phyloP scores from a whole-genome alignment of 2,888 invertebrate species.

The Tridacna gigas region DNA sequence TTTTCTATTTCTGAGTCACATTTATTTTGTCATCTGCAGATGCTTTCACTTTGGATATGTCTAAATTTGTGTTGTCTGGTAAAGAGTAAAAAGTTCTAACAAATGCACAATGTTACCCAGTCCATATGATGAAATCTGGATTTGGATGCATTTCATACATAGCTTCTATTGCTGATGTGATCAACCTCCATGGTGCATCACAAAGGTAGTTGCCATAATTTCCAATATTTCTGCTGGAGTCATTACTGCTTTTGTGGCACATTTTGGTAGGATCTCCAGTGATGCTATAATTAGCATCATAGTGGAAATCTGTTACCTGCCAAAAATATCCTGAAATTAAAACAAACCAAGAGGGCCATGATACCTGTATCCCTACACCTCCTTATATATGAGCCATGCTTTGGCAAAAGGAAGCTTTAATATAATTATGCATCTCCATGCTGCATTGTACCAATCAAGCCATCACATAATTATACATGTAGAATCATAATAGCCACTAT shows the following conservation, averaged over 20 bases:
- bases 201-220: constrained; percentile 92
- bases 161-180: constrained; percentile 93
- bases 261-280: constrained; percentile 90
- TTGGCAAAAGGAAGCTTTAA: too few species aligned
- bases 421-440: too few species aligned
- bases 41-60: too few species aligned
- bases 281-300: constrained; percentile 92
- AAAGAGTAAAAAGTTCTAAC: constrained; percentile 23
- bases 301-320: constrained; percentile 97
- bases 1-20: too few species aligned
- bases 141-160: constrained; percentile 94
- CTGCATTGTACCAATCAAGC: too few species aligned
- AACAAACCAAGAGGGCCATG: background rate
- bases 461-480: too few species aligned
- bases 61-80: too few species aligned
- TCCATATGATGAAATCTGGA: constrained; percentile 97
- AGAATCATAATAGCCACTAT: too few species aligned
- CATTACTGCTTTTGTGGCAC: constrained; percentile 72
- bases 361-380: background rate
- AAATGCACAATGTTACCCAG: constrained; percentile 89
- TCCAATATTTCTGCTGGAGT: constrained; percentile 54
- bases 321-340: constrained; percentile 93
- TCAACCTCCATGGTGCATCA: constrained; percentile 95
- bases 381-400: too few species aligned
- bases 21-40: too few species aligned